These are phyloP conservation scores for Junonia oenone DNA, from an alignment of 2,888 invertebrate species.

Conservation along the genomic window DNA sequence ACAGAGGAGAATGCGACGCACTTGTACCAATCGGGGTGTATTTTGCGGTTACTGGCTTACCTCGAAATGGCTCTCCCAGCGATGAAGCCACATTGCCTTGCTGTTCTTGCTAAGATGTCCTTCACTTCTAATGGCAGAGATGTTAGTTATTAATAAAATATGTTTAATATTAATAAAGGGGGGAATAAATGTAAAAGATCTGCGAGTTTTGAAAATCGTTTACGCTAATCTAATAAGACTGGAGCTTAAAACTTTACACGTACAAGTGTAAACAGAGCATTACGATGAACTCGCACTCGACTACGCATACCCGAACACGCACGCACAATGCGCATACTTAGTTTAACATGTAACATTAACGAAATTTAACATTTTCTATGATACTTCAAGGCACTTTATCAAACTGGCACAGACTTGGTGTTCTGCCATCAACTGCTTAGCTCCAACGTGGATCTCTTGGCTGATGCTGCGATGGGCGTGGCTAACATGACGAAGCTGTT, in stretches of 20 bases:
- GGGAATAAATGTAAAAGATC: no score
- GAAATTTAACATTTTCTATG: no score
- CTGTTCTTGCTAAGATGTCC: conserved; percentile 68
- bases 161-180: not conserved
- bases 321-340: no score
- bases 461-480: conserved; percentile 69
- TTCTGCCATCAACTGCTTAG: conserved; percentile 66
- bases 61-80: conserved; percentile 66
- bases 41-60: conserved; percentile 60
- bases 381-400: conserved; percentile 65
- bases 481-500: conserved; percentile 68
- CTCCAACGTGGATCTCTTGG: conserved; percentile 57
- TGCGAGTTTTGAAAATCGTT: no score
- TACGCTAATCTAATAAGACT: no score
- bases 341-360: no score
- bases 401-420: conserved; percentile 62
- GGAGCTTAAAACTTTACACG: no score
- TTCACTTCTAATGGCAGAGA: conserved; percentile 60
- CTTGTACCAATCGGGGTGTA: conserved; percentile 62
- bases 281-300: no score
- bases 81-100: conserved; percentile 65
- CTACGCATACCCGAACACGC: no score
- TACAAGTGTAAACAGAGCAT: no score
- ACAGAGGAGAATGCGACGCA: conserved; percentile 63
- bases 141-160: conserved; percentile 42